Base-by-base conservation (phyloP, 2,888 invertebrate genomes). In the Dysmachus trigonus region DNA sequence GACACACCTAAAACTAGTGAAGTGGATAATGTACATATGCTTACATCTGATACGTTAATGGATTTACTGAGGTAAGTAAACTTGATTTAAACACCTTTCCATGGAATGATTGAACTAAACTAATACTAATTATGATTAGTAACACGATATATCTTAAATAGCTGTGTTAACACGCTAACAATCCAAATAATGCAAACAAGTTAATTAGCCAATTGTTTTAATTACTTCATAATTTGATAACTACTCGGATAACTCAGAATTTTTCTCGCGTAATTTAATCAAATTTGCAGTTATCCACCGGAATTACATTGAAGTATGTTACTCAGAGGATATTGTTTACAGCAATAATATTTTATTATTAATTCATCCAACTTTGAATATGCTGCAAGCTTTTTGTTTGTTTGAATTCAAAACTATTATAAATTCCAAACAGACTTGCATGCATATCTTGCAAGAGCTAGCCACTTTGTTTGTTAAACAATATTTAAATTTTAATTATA, bases 41-140 rank as follows among this genome's bases (percentile, higher is more conserved):
- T 96, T 86, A 98, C 98, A 0, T 94, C 95, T 1, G 99, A 99
- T 91, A 98, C 98, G 0, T 93, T 99, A 86, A 94, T 99, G 93
- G 99, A 99, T 93, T 94, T 99, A 89, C 93, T 98, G 89, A 95
- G 98, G 96, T 97, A 90, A 91, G 92, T 22, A 5, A n/a, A 47
- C n/a, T 88, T 35, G 33, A 13, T 27, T 72, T 72, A 8, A 22
- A 15, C 74, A 1, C 33, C 27, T 41, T 85, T 18, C n/a, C 47
- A 47, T 47, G 47, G 3, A 41, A 41, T 38, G 38, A 13, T 41
- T 41, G 38, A 41, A 15, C 15, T 41, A 15, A 41, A 15, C 15
- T 41, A 15, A 15, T 41, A 41, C 15, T 41, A 41, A 41, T 41
- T 13, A 15, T 41, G 15, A 41, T 41, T 41, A 15, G 10, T 38